phyloP scores from a whole-genome alignment of 2,113 vertebrate species.

The Protomyctophum bolini region DNA sequence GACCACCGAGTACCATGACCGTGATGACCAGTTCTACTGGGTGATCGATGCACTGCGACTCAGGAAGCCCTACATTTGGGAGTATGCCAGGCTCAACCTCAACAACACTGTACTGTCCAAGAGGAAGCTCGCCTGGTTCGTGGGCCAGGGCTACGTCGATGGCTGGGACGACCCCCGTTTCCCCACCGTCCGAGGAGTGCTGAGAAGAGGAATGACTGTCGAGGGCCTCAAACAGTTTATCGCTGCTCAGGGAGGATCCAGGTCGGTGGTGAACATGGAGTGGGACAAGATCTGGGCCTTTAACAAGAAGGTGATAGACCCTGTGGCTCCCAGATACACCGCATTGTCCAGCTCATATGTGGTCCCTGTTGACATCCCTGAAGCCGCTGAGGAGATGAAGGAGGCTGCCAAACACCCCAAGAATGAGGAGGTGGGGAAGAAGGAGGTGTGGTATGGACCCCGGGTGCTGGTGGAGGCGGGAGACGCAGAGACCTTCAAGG shows the following conservation, averaged over 20 bases:
- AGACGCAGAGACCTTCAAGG: conserved; percentile 90
- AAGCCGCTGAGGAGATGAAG: conserved; percentile 88
- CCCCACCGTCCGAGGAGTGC: conserved; percentile 95
- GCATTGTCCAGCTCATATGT: conserved; percentile 88
- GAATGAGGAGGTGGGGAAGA: conserved; percentile 92
- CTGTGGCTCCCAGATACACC: conserved; percentile 90
- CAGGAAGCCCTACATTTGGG: conserved; percentile 95
- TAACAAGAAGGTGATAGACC: conserved; percentile 99
- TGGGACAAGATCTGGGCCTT: conserved; percentile 99
- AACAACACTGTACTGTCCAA: conserved; percentile 98
- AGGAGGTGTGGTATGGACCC: conserved; percentile 91
- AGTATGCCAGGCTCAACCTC: conserved; percentile 95
- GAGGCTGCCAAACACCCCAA: conserved; percentile 96
- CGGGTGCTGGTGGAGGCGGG: conserved; percentile 90
- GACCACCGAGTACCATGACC: conserved; percentile 97
- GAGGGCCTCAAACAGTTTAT: conserved; percentile 98
- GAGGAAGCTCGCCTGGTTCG: conserved; percentile 98
- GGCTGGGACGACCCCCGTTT: conserved; percentile 98
- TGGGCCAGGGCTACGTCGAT: conserved; percentile 94
- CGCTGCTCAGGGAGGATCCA: conserved; percentile 96
- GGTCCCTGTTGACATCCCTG: conserved; percentile 85
- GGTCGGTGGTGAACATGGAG: conserved; percentile 98
- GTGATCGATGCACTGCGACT: conserved; percentile 89
- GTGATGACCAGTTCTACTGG: conserved; percentile 98
- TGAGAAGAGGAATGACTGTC: conserved; percentile 97